These are phyloP conservation scores for Holothuria leucospilota DNA, from an alignment of 53 echinoderm and acorn worm genomes.

Conservation along the genomic window DNA sequence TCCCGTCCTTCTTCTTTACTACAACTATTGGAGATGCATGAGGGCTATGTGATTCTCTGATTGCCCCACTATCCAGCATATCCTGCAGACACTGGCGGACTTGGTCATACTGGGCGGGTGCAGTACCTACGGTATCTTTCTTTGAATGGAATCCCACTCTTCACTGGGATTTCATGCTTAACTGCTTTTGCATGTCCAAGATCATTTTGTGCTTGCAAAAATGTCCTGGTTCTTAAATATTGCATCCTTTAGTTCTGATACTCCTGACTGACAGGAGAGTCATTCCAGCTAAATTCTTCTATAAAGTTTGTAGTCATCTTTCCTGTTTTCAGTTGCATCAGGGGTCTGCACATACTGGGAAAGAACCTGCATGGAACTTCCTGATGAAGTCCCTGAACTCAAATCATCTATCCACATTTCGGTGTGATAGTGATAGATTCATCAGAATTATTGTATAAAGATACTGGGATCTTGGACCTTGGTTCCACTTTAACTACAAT, in stretches of 20 bases:
- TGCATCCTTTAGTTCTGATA: not conserved
- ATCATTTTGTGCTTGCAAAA: not conserved
- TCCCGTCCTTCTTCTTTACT: too few relatives aligned
- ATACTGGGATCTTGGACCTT: not conserved
- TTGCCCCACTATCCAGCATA: too few relatives aligned
- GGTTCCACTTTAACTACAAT: not conserved
- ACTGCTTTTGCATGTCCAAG: not conserved
- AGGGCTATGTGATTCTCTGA: too few relatives aligned
- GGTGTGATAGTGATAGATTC: not conserved
- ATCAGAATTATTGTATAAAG: not conserved
- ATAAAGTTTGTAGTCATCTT: too few relatives aligned
- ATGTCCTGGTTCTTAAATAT: not conserved
- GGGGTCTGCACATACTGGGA: not conserved
- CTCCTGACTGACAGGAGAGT: not conserved
- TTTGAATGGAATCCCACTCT: not conserved
- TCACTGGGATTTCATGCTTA: not conserved
- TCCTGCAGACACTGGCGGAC: not conserved
- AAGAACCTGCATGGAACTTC: not conserved
- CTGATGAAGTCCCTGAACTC: not conserved
- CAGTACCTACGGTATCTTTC: not conserved
- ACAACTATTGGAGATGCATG: too few relatives aligned
- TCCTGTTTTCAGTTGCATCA: too few relatives aligned
- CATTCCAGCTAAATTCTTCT: too few relatives aligned
- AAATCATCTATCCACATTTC: not conserved
- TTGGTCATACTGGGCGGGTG: not conserved